These are phyloP conservation scores for Helicolenus hilgendorfi DNA, from an alignment of 2,797 vertebrate genomes.

Conservation along the genomic window DNA sequence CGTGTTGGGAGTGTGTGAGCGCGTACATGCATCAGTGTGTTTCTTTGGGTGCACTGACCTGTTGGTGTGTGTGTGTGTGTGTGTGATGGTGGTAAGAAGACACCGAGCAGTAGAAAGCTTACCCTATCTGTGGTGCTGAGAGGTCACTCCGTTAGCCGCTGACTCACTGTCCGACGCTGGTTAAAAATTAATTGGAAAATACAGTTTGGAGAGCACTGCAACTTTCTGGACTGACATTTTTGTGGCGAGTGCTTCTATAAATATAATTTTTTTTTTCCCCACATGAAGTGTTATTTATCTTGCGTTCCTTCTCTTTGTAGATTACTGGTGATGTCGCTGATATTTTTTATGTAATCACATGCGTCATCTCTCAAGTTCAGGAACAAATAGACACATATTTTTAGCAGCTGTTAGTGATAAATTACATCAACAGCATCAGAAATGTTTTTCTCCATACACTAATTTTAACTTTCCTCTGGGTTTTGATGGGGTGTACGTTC, in stretches of 20 bases:
- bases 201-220: conserved; percentile 30
- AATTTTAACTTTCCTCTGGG: not conserved
- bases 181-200: conserved; percentile 72
- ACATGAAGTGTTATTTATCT: not conserved
- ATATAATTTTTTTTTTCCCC: not conserved
- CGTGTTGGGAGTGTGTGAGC: not conserved
- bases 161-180: conserved; percentile 57
- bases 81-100: conserved; percentile 66
- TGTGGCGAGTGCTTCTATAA: not conserved
- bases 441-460: not conserved
- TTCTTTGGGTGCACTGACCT: conserved; percentile 8
- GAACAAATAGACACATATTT: not conserved
- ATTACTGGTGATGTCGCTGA: not conserved
- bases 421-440: not conserved
- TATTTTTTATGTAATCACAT: not conserved
- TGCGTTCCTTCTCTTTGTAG: not conserved
- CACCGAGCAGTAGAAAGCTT: conserved; percentile 54
- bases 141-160: conserved; percentile 59
- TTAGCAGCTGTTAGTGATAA: not conserved
- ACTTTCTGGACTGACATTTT: not conserved
- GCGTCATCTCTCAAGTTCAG: not conserved
- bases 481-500: not conserved
- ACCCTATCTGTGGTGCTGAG: conserved; percentile 34
- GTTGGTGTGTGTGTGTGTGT: not conserved
- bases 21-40: not conserved